Evolutionary conservation across 2,888 invertebrate genomes (phyloP).

Genomic region (Euclidia mi): DNA sequence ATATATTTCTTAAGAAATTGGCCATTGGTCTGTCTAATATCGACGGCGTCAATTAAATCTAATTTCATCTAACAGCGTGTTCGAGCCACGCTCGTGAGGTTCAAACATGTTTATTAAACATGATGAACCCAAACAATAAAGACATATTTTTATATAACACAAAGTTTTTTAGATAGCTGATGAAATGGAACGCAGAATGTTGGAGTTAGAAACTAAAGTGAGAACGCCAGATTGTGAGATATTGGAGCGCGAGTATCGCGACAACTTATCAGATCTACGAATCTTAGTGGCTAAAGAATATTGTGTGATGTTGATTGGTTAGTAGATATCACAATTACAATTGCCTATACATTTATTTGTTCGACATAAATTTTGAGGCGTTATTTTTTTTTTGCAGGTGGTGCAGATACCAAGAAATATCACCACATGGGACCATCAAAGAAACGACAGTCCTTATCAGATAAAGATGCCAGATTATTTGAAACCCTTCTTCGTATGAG

Average conservation of each 20-base stretch:
- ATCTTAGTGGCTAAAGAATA: constrained; percentile 91
- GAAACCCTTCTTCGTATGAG: constrained; percentile 90
- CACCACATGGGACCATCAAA: constrained; percentile 91
- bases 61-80: too few species aligned
- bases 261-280: constrained; percentile 90
- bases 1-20: too few species aligned
- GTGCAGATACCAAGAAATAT: constrained; percentile 86
- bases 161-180: constrained; percentile 90
- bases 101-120: too few species aligned
- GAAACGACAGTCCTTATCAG: constrained; percentile 89
- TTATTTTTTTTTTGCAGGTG: constrained; percentile 75
- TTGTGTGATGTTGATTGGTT: constrained; percentile 89
- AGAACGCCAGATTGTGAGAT: constrained; percentile 85
- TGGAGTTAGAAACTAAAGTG: constrained; percentile 86
- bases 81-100: too few species aligned
- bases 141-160: too few species aligned
- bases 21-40: too few species aligned
- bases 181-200: constrained; percentile 86
- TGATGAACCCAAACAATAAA: too few species aligned
- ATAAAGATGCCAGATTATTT: constrained; percentile 91
- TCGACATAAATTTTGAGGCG: too few species aligned
- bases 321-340: too few species aligned
- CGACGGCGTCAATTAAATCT: too few species aligned
- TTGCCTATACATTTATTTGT: too few species aligned
- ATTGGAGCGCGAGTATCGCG: constrained; percentile 84